phyloP scores from a whole-genome alignment of 92 coral and sea anemone genomes.

The Porites cylindrica region DNA sequence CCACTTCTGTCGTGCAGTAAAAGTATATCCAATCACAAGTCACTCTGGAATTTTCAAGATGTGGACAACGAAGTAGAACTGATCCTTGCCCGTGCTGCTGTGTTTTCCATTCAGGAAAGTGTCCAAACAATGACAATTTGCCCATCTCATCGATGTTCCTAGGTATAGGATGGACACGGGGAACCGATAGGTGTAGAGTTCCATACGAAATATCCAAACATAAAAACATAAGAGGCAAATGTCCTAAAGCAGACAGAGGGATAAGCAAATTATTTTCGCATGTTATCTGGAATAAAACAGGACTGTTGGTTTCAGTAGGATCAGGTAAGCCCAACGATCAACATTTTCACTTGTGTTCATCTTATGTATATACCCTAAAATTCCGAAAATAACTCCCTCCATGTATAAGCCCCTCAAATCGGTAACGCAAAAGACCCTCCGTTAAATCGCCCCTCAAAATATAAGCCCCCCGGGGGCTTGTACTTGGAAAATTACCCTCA shows the following conservation, averaged over 20 bases:
- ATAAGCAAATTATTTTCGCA: conserved; percentile 26
- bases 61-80: conserved; percentile 41
- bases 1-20: not conserved
- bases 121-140: conserved; percentile 37
- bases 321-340: no score
- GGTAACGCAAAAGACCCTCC: no score
- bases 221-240: conserved; percentile 7
- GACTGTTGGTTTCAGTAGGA: no score
- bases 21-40: conserved; percentile 5
- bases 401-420: no score
- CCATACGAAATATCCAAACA: conserved; percentile 32
- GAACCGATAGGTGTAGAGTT: conserved; percentile 14
- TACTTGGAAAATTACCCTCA: no score
- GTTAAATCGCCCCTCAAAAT: no score
- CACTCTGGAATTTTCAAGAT: conserved; percentile 29
- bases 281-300: no score
- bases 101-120: conserved; percentile 28
- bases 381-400: no score
- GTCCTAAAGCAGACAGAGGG: conserved; percentile 47
- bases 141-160: conserved; percentile 43
- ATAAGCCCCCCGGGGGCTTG: no score
- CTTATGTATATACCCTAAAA: no score
- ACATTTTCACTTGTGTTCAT: no score
- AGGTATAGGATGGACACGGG: conserved; percentile 50
- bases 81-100: conserved; percentile 48